Base-by-base conservation (phyloP, 2,797 vertebrate genomes). In the Sebastiscus tertius region DNA sequence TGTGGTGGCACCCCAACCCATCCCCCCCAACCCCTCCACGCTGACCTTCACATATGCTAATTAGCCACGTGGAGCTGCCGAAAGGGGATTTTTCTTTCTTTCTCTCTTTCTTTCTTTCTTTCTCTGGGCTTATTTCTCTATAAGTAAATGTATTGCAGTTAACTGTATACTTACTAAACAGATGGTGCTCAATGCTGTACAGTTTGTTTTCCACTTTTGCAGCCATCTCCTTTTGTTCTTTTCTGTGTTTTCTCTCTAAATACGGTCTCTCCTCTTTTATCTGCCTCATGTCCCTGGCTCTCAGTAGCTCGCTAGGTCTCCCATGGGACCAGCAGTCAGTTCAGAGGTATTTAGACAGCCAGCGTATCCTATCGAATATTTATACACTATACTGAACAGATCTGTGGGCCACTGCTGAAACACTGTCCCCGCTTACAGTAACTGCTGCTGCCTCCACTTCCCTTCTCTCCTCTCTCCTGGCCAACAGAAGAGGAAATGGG, bases 31-130 rank as follows among this genome's bases (percentile, higher is more conserved):
- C 42, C 34, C 93, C 93, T 88, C 94, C 94, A 92, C 93, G 70
- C 87, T 96, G 96, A 97, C 97, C 97, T 97, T 97, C 96, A 96
- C 96, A 95, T 96, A 97, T 97, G 97, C 92, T 97, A 97, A 98
- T 97, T 95, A 97, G 97, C 97, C 97, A 94, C 89, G 96, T 96
- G 97, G 93, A 90, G 88, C 92, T 93, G 66, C 91, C 94, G 95
- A 94, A 95, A 94, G 88, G 89, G 8, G 34, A 55, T 55, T 24
- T 66, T n/a, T 61, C 20, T 52, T 52, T n/a, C 36, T 65, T 46
- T 72, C 18, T 55, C 42, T 64, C 24, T 59, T 22, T 65, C 7
- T n/a, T n/a, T 61, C 0, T 52, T 52, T n/a, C 36, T 68, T 46
- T 72, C 18, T 55, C 54, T 66, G 27, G 18, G 11, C 4, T 81